A percentile compares a stretch with the other conserved stretches of the same genome.
These are phyloP conservation scores for Belonocnema kinseyi DNA, from an alignment of 1,140 invertebrate genomes.

Conservation along the genomic window DNA sequence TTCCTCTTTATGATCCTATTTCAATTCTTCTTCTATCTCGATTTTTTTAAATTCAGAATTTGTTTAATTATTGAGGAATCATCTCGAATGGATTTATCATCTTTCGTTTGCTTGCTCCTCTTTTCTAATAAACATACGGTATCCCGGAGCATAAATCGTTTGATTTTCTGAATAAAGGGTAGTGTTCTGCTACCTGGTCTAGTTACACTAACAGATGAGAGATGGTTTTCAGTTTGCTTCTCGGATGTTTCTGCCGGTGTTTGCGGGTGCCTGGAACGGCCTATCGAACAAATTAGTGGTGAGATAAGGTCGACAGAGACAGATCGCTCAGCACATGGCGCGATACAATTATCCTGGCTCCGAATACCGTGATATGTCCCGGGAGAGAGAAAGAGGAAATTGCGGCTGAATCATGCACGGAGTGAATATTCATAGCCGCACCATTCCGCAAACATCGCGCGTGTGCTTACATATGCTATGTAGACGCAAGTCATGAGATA, in stretches of 20 bases:
- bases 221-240: constrained; percentile 45
- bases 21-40: no score
- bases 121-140: no score
- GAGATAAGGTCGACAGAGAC: constrained; percentile 73
- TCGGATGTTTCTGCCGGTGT: constrained; percentile 33
- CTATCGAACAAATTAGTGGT: constrained; percentile 71
- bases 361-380: background rate
- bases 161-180: background rate
- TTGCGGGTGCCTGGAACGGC: constrained; percentile 42
- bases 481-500: no score
- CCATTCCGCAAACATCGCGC: background rate
- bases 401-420: background rate
- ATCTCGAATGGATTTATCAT: no score
- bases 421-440: constrained; percentile 41
- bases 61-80: no score
- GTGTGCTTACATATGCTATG: constrained; percentile 31
- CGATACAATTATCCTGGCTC: constrained; percentile 65
- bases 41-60: no score
- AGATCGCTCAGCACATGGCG: constrained; percentile 59
- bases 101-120: no score
- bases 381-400: background rate
- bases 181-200: constrained; percentile 35
- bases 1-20: no score
- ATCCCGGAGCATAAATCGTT: background rate
- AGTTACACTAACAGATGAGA: constrained; percentile 40